These are phyloP conservation scores for Andricus curvator DNA, from an alignment of 2,888 invertebrate species.

Conservation along the genomic window DNA sequence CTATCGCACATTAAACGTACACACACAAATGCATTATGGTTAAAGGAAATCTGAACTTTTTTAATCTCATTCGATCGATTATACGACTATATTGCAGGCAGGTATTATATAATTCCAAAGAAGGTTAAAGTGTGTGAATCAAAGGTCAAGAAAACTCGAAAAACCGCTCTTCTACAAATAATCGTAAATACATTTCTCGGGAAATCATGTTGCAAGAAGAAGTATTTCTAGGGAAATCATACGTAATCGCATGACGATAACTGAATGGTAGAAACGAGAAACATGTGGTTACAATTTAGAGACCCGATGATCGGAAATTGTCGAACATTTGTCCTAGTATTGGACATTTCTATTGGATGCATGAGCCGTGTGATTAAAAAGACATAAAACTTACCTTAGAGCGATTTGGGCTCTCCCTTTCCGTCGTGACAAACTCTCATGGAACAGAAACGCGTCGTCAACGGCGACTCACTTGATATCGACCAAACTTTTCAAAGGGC, in stretches of 20 bases:
- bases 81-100: background rate
- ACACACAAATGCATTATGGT: background rate
- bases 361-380: slow-evolving; percentile 19
- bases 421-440: slow-evolving; percentile 30
- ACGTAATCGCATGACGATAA: slow-evolving; percentile 1
- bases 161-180: background rate
- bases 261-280: background rate
- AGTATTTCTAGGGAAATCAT: background rate
- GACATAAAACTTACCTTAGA: slow-evolving; percentile 19
- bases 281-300: background rate
- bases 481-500: slow-evolving; percentile 20
- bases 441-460: slow-evolving; percentile 14
- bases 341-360: slow-evolving; percentile 6
- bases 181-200: background rate
- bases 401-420: slow-evolving; percentile 11
- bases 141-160: background rate
- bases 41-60: background rate
- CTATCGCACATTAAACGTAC: background rate
- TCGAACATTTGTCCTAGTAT: slow-evolving; percentile 7
- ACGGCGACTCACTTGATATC: slow-evolving; percentile 23
- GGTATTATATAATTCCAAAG: background rate
- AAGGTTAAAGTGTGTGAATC: background rate
- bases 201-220: background rate
- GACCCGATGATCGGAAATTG: background rate
- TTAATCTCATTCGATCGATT: background rate